A percentile compares a stretch with the other conserved stretches of the same genome.
Conservation (phyloP, 2,888 invertebrate genomes). For the Sarcophaga carnaria region DNA sequence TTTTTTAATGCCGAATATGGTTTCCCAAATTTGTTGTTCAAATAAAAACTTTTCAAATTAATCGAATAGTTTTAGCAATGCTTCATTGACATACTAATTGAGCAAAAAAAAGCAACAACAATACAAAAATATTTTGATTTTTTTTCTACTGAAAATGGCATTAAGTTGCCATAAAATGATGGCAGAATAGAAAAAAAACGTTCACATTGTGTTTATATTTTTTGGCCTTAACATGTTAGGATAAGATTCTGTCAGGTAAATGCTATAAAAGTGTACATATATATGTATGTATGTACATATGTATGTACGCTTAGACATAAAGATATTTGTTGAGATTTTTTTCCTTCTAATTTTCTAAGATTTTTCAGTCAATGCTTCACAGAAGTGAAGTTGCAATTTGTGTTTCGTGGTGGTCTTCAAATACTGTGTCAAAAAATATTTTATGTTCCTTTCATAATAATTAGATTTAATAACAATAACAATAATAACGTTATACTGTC, state of each 20-base stretch:
- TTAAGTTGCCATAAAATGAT: conserved; percentile 13
- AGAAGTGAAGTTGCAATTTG: too few species aligned
- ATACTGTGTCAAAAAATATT: too few species aligned
- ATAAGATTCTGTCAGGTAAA: conserved; percentile 18
- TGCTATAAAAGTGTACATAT: neutral
- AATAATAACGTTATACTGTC: too few species aligned
- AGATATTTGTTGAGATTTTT: too few species aligned
- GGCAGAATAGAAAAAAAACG: neutral
- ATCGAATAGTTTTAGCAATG: conserved; percentile 7
- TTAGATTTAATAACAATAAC: too few species aligned
- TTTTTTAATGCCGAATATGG: neutral
- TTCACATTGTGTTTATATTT: neutral
- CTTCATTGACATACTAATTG: conserved; percentile 23
- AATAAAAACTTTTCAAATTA: conserved; percentile 1
- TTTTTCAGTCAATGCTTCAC: too few species aligned
- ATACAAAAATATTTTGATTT: too few species aligned
- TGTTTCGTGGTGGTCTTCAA: too few species aligned
- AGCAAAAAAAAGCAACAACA: neutral
- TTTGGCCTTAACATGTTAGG: neutral
- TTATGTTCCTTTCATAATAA: too few species aligned
- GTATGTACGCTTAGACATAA: neutral
- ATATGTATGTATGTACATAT: neutral
- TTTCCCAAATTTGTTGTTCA: neutral
- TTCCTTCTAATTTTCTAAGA: too few species aligned
- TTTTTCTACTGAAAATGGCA: neutral